Percentiles rank a stretch among this genome's conserved stretches.
Evolutionary conservation across 2,888 invertebrate species (phyloP).

Genomic region (Hydropsyche betteni): DNA sequence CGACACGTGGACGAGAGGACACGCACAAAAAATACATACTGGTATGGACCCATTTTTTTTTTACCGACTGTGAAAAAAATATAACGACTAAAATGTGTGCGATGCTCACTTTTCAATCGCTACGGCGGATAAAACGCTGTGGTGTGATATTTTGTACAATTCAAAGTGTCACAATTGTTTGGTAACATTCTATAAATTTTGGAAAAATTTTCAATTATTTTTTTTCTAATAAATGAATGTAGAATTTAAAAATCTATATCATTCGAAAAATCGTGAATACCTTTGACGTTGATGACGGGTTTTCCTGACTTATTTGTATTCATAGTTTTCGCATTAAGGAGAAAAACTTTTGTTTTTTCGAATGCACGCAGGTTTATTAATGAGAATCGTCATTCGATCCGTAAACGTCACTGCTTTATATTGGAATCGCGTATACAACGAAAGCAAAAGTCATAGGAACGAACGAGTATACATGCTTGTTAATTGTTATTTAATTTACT

Average conservation of each 20-base stretch:
- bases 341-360: slow-evolving; percentile 37
- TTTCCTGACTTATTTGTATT: slow-evolving; percentile 38
- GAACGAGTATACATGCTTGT: too few species aligned
- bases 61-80: background rate
- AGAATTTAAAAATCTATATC: background rate
- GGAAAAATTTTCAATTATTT: background rate
- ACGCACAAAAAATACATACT: slow-evolving; percentile 12
- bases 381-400: background rate
- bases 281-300: background rate
- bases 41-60: slow-evolving; percentile 13
- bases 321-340: slow-evolving; percentile 19
- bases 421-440: background rate
- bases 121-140: too few species aligned
- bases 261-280: background rate
- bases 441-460: background rate
- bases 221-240: background rate
- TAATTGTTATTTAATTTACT: too few species aligned
- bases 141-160: background rate
- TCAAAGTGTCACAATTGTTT: background rate
- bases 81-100: background rate
- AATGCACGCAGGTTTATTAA: background rate
- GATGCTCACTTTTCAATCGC: too few species aligned
- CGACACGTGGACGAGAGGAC: slow-evolving; percentile 8
- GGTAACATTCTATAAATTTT: background rate
- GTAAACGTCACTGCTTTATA: background rate